These are phyloP conservation scores for Tachysurus vachellii DNA, from an alignment of 2,113 vertebrate genomes.

Conservation along the genomic window DNA sequence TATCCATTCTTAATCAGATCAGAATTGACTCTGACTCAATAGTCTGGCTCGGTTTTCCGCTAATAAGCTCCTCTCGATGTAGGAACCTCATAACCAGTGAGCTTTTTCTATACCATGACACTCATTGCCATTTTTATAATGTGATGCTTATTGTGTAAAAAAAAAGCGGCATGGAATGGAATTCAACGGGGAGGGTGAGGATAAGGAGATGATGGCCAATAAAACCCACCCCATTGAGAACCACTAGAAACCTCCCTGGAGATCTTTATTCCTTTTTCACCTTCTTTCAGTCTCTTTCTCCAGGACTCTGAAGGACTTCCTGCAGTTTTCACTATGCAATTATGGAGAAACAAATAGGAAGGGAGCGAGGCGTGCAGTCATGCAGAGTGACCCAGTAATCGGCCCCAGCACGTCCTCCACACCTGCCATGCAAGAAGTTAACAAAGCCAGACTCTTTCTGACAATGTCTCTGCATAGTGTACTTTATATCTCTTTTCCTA, in stretches of 20 bases:
- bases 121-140: background rate
- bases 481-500: background rate
- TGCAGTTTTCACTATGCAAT: constrained; percentile 14
- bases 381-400: constrained; percentile 25
- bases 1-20: constrained; percentile 18
- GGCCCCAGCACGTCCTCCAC: constrained; percentile 1
- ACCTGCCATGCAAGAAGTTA: constrained; percentile 28
- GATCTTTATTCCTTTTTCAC: background rate
- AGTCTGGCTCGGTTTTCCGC: background rate
- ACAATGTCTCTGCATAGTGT: background rate
- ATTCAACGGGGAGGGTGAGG: background rate
- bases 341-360: constrained; percentile 5
- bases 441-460: constrained; percentile 21
- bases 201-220: background rate
- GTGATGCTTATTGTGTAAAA: background rate
- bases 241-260: background rate
- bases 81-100: background rate
- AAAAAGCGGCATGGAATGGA: background rate
- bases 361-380: background rate
- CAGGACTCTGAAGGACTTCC: constrained; percentile 1
- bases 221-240: background rate
- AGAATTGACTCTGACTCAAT: background rate
- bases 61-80: constrained; percentile 16
- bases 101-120: background rate
- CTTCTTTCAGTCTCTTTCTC: background rate